phyloP scores from a whole-genome alignment of 2,797 vertebrate species.

The Mus minutoides region DNA sequence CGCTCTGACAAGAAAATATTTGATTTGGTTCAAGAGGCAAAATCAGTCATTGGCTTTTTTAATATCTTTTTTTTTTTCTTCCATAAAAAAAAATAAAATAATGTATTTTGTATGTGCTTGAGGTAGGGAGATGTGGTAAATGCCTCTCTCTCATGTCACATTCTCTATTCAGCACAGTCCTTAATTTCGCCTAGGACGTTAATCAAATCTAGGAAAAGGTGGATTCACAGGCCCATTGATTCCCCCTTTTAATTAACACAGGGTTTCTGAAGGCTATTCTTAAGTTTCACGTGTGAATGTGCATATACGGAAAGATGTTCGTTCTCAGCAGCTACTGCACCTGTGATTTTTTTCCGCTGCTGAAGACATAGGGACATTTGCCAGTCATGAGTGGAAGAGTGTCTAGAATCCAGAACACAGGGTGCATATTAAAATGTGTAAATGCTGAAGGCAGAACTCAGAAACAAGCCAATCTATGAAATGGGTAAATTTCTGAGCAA shows the following conservation, averaged over 20 bases:
- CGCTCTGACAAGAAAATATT: conserved; percentile 90
- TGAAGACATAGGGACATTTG: background rate
- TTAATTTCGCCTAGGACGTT: conserved; percentile 75
- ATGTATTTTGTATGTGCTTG: conserved; percentile 60
- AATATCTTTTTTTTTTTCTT: conserved; percentile 80
- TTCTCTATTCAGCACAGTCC: conserved; percentile 41
- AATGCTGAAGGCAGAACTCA: background rate
- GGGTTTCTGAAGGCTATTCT: conserved; percentile 56
- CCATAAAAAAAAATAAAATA: conserved; percentile 80
- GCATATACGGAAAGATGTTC: conserved; percentile 30
- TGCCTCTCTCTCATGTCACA: background rate
- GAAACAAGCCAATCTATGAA: background rate
- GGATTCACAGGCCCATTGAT: conserved; percentile 71
- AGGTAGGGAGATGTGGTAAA: background rate
- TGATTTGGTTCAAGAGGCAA: conserved; percentile 90
- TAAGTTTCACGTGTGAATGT: conserved; percentile 47
- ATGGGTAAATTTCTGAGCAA: background rate
- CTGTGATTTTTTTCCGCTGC: background rate
- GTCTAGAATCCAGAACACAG: conserved; percentile 33
- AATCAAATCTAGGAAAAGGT: conserved; percentile 76
- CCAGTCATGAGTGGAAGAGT: background rate
- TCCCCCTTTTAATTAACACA: conserved; percentile 73
- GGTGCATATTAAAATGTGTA: background rate
- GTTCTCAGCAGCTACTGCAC: background rate
- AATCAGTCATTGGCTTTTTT: conserved; percentile 87